These are phyloP conservation scores for Coelogynopora nodosa DNA, from an alignment of 2,888 invertebrate genomes.

Conservation along the genomic window DNA sequence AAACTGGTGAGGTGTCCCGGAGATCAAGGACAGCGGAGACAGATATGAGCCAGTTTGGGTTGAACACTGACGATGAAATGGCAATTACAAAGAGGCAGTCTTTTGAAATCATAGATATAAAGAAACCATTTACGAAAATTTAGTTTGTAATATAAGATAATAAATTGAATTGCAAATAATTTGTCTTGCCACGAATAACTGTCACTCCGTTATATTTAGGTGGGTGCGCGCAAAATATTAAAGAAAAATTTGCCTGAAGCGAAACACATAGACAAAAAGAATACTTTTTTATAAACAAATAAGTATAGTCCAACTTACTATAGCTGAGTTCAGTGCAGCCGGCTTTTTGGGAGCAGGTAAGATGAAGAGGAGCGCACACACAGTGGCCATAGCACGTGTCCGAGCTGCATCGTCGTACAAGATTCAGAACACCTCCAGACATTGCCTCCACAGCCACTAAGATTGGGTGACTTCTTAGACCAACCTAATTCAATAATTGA, in stretches of 20 bases:
- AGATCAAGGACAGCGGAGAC: background rate
- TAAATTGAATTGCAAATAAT: too few relatives aligned
- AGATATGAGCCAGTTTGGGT: constrained; percentile 1
- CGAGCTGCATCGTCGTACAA: background rate
- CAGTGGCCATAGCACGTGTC: background rate
- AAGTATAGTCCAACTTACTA: too few relatives aligned
- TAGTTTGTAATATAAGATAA: too few relatives aligned
- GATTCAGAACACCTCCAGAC: background rate
- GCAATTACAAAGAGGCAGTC: too few relatives aligned
- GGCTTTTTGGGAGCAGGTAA: background rate
- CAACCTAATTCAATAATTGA: background rate
- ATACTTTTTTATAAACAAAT: too few relatives aligned
- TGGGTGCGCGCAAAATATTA: too few relatives aligned
- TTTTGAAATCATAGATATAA: too few relatives aligned
- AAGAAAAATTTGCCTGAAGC: too few relatives aligned
- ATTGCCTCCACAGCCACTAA: background rate
- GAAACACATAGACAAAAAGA: too few relatives aligned
- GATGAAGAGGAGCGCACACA: constrained; percentile 6
- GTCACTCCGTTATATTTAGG: too few relatives aligned
- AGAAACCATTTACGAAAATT: too few relatives aligned
- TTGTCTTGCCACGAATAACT: too few relatives aligned
- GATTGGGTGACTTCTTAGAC: background rate
- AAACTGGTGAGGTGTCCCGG: background rate
- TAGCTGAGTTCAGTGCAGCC: background rate
- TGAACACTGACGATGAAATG: background rate